phyloP scores from a whole-genome alignment of 2,888 invertebrate species.

The Limnephilus lunatus region DNA sequence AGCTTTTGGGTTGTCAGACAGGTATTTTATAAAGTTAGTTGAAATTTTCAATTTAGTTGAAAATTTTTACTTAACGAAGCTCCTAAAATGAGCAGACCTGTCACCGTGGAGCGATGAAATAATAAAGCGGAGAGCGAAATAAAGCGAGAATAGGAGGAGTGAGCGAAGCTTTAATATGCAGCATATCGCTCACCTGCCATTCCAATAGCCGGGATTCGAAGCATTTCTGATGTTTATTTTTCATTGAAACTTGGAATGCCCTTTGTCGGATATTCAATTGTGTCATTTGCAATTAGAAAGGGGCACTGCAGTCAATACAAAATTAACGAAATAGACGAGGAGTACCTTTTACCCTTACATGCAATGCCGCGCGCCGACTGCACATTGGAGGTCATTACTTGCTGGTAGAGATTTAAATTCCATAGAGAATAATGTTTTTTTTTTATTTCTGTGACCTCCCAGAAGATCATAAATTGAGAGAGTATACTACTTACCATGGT shows the following conservation, averaged over 20 bases:
- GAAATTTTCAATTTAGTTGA: too few relatives aligned
- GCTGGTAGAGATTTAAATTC: not conserved
- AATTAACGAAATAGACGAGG: not conserved
- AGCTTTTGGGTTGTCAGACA: too few relatives aligned
- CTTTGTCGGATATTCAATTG: constrained; percentile 31
- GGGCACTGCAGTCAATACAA: constrained; percentile 2
- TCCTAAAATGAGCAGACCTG: not conserved
- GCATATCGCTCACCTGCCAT: constrained; percentile 44
- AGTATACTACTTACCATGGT: constrained; percentile 18
- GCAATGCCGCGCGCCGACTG: not conserved
- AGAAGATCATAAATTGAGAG: constrained; percentile 49
- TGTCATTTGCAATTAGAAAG: constrained; percentile 28
- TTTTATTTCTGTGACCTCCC: not conserved
- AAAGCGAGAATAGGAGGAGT: constrained; percentile 39
- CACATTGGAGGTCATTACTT: not conserved
- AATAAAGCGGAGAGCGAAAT: constrained; percentile 47
- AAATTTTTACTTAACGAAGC: not conserved
- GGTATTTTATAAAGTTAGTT: too few relatives aligned
- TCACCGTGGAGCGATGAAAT: constrained; percentile 52
- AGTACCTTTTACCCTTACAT: not conserved
- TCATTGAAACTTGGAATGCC: constrained; percentile 26
- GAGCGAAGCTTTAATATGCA: constrained; percentile 33
- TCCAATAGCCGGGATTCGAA: constrained; percentile 35
- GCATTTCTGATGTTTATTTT: constrained; percentile 27
- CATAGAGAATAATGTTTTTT: not conserved